phyloP scores from a whole-genome alignment of 2,797 vertebrate genomes.

The Anas bahamensis region DNA sequence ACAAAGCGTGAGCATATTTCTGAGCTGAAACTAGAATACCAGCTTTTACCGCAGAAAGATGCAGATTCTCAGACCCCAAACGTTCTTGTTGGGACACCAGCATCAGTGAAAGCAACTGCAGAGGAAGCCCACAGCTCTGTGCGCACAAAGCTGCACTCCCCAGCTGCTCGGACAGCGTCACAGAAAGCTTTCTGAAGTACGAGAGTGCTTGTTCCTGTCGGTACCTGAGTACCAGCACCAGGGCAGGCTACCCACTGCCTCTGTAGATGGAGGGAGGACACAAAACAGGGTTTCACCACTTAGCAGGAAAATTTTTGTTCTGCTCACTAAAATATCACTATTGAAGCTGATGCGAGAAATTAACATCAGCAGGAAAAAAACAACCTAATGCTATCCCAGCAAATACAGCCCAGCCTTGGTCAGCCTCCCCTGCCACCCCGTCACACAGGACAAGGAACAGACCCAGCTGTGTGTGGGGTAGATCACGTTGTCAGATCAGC shows the following conservation, averaged over 20 bases:
- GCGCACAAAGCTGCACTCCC: not conserved
- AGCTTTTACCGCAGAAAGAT: not conserved
- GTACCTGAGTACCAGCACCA: not conserved
- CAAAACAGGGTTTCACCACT: not conserved
- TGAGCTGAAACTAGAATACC: not conserved
- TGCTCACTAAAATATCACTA: not conserved
- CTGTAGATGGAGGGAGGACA: not conserved
- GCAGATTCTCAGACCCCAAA: not conserved
- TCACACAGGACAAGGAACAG: not conserved
- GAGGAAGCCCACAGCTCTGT: not conserved
- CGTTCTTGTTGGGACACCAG: not conserved
- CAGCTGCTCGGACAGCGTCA: not conserved
- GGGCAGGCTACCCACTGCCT: not conserved
- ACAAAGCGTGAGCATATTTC: not conserved
- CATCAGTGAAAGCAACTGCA: not conserved
- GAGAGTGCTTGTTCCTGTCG: not conserved
- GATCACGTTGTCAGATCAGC: not conserved
- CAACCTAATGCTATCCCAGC: not conserved
- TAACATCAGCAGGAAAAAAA: not conserved
- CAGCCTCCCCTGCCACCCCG: not conserved
- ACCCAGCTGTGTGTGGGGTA: not conserved
- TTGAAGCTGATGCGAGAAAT: not conserved
- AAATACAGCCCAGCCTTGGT: not conserved
- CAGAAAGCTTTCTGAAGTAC: not conserved
- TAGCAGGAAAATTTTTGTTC: not conserved